Percentiles rank a stretch among this genome's conserved stretches.
phyloP scores from a whole-genome alignment of 2,797 vertebrate genomes.

The Syndactyla subalaris region DNA sequence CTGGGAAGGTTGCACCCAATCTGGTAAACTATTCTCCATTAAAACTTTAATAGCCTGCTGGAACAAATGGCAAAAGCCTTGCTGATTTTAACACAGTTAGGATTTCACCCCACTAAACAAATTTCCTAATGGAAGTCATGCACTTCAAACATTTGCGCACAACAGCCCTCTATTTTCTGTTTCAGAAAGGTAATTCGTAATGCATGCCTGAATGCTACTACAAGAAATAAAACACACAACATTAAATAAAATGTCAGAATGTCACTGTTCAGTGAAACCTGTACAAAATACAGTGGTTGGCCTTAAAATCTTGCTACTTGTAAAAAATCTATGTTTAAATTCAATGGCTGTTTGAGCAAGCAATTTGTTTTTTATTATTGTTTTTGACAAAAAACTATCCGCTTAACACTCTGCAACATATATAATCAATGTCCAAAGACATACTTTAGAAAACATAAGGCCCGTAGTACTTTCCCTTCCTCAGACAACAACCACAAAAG shows the following conservation, averaged over 20 bases:
- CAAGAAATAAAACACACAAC: background rate
- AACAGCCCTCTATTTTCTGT: background rate
- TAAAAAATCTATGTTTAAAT: background rate
- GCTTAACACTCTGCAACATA: background rate
- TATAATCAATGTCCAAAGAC: background rate
- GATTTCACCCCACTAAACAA: conserved; percentile 19
- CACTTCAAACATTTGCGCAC: conserved; percentile 9
- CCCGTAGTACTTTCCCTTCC: background rate
- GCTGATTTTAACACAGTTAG: conserved; percentile 47
- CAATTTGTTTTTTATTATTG: background rate
- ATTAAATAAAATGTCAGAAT: background rate
- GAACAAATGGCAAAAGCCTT: conserved; percentile 51
- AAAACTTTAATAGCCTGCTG: conserved; percentile 27
- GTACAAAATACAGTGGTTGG: background rate
- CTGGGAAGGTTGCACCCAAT: background rate
- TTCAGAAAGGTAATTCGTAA: conserved; percentile 30
- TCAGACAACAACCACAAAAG: background rate
- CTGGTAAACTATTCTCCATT: background rate
- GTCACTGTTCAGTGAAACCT: background rate
- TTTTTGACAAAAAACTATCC: background rate
- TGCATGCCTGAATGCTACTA: background rate
- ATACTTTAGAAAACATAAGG: background rate
- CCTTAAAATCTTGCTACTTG: background rate
- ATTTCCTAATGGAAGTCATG: conserved; percentile 7
- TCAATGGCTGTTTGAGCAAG: background rate